A percentile compares a stretch with the other conserved stretches of the same genome.
Evolutionary conservation across 1,140 invertebrate species (phyloP).

Genomic region (Apis dorsata): DNA sequence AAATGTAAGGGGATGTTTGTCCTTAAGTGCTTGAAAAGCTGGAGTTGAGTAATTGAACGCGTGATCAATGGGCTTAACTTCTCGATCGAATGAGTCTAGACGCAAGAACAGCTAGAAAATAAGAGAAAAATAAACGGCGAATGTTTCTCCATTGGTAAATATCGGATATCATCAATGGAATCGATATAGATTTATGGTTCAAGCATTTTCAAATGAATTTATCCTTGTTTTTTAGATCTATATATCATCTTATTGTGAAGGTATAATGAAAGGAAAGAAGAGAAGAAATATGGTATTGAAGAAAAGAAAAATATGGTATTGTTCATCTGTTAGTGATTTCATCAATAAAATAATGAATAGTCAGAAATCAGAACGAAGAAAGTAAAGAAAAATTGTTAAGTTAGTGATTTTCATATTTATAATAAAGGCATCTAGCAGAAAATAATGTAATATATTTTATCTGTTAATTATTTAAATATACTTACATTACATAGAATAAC

Average conservation of each 20-base stretch:
- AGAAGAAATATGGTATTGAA: neutral
- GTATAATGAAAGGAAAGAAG: neutral
- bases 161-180: slow-evolving; percentile 36
- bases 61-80: slow-evolving; percentile 63
- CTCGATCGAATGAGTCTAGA: slow-evolving; percentile 18
- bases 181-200: neutral
- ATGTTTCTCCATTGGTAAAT: slow-evolving; percentile 34
- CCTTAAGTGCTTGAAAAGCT: slow-evolving; percentile 48
- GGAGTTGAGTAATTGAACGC: slow-evolving; percentile 58
- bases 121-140: slow-evolving; percentile 21
- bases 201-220: neutral
- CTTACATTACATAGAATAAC: too few species aligned
- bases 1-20: slow-evolving; percentile 59
- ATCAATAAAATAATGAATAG: too few species aligned
- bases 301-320: neutral
- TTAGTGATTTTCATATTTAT: too few species aligned
- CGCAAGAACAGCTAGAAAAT: slow-evolving; percentile 31
- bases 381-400: too few species aligned
- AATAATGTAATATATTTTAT: too few species aligned
- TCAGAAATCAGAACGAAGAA: too few species aligned
- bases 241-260: neutral
- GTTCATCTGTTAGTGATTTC: too few species aligned
- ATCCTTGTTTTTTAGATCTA: neutral
- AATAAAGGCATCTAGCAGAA: too few species aligned
- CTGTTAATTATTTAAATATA: too few species aligned